phyloP scores from a whole-genome alignment of 2,113 vertebrate genomes.

The Pseudopipra pipra region DNA sequence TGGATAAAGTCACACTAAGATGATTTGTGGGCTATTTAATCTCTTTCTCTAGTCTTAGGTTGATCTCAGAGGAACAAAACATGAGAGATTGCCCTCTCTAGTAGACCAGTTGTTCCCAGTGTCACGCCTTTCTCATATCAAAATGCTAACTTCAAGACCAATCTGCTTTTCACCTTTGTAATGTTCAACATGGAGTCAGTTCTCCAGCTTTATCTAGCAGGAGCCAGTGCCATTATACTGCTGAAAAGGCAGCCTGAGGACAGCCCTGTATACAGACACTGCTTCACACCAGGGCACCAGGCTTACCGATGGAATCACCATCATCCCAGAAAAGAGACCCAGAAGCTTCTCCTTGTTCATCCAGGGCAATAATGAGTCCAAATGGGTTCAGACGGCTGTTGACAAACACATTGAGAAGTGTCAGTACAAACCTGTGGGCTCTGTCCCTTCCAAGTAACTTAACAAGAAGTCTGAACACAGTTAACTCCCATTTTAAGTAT shows the following conservation, averaged over 20 bases:
- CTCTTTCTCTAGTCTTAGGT: neutral
- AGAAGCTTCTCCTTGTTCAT: conserved; percentile 41
- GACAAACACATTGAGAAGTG: neutral
- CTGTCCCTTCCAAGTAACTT: neutral
- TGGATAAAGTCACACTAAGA: neutral
- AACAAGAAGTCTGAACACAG: neutral
- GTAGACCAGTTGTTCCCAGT: neutral
- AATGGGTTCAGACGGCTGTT: conserved; percentile 57
- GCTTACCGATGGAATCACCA: conserved; percentile 55
- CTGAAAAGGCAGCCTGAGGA: neutral
- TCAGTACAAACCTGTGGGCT: neutral
- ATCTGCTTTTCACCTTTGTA: neutral
- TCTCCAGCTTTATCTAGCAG: neutral
- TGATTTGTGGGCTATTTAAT: neutral
- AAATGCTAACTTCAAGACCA: neutral
- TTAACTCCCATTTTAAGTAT: neutral
- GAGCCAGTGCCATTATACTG: neutral
- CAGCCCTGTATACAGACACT: neutral
- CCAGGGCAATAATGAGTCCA: conserved; percentile 41
- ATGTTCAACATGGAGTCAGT: neutral
- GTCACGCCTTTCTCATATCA: neutral
- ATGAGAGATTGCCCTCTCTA: neutral
- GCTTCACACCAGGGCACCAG: neutral
- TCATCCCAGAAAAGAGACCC: conserved; percentile 68
- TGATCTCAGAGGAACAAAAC: neutral